Evolutionary conservation across 2,113 vertebrate species (phyloP), one percentile per base, ranked within the genome.

Genomic region (Heterocephalus glaber): DNA sequence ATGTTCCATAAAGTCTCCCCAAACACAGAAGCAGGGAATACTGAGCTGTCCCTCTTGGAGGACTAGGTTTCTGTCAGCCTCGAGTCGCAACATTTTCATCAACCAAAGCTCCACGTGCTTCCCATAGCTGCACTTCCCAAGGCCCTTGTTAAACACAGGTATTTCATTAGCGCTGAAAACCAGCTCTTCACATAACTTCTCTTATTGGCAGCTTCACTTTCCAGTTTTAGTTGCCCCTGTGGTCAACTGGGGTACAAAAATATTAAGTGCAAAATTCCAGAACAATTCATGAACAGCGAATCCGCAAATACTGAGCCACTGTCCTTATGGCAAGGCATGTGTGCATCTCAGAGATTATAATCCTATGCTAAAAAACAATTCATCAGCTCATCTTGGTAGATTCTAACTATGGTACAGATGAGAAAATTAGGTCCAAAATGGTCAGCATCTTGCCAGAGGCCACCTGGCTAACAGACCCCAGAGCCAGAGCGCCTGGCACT

Each of bases 1-100:
- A 47, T 11, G 22, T 30, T 54, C 80, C 30, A 70, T 10, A 77
- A 52, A 94, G 38, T 41, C 44, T 58, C 35, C 22, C 20, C 8
- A 20, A 82, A 83, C 49, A 63, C n/a, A 38, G 52, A 52, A 54
- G 65, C 41, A 58, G n/a, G 38, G 11, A 82, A 44, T 7, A 49
- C 7, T 4, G 30, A 65, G 56, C 52, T 22, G 4, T 44, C 11
- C 2, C n/a, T 74, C 66, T 41, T 7, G 12, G 5, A 47, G 0
- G 22, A 56, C n/a, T 10, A 22, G 35, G 19, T 10, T 66, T 54
- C 92, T 10, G 0, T 0, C 22, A 92, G 56, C 11, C 56, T 66
- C 83, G 65, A 56, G 2, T 30, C n/a, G 5, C 5, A 2, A 44
- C 9, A 13, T 24, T 33, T n/a, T 80, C 49, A 44, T 84, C 91